Evolutionary conservation across 2,797 vertebrate genomes (phyloP).

Genomic region (Mionectes olivaceus): DNA sequence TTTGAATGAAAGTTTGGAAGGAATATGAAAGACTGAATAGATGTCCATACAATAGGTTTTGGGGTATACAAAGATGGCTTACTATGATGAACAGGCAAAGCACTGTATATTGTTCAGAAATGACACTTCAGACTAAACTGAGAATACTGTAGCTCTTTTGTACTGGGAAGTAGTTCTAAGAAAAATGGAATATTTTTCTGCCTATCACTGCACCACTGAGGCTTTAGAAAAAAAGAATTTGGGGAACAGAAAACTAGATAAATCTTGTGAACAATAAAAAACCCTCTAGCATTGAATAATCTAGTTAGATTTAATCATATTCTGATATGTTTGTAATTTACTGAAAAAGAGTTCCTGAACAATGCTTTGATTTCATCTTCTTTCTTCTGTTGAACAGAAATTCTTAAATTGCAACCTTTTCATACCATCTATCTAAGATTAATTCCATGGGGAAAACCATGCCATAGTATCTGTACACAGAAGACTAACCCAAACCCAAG

Average conservation of each 20-base stretch:
- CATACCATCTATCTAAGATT: not conserved
- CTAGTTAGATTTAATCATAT: not conserved
- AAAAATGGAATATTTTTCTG: not conserved
- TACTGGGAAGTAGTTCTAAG: not conserved
- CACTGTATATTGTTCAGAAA: not conserved
- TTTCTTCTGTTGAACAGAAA: not conserved
- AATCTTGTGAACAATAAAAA: not conserved
- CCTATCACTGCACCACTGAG: accelerated
- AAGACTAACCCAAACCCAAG: not conserved
- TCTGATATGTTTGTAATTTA: not conserved
- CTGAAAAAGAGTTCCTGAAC: not conserved
- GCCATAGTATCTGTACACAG: not conserved
- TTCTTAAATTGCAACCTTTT: not conserved
- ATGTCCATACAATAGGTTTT: not conserved
- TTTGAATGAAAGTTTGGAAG: not conserved
- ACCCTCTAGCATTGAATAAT: not conserved
- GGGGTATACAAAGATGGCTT: not conserved
- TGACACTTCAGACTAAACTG: not conserved
- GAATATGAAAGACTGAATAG: not conserved
- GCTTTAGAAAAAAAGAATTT: not conserved
- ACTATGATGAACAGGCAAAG: not conserved
- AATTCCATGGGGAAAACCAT: not conserved
- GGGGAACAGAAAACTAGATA: not conserved
- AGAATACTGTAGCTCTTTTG: not conserved
- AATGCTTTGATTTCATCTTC: not conserved